Evolutionary conservation across 1,140 invertebrate species (phyloP), one percentile per base, ranked within the genome.

Genomic region (Zophobas morio): DNA sequence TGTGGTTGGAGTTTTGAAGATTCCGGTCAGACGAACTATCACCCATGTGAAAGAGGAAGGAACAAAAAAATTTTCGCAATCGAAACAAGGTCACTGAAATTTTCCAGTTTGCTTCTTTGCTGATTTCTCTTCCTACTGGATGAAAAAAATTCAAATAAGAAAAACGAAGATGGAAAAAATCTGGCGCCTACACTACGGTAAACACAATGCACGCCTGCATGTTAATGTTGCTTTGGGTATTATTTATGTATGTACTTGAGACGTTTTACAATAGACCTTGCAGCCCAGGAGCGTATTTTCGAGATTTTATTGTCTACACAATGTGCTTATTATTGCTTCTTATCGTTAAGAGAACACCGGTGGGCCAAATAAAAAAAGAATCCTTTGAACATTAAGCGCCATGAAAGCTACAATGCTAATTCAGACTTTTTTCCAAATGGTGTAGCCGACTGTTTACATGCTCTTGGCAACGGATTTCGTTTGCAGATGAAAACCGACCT

Each of bases 291-390:
- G 54, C 54, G 34, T 36, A 57, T 34, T 57, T 2, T 20, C 2
- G 32, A 57, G 54, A 57, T 57, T 35, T 57, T 57, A 57, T 57
- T 34, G 35, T 57, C 2, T 34, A 57, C 54, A 57, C 54, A 57
- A 57, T 20, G 35, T 57, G 54, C 54, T 57, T 57, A 57, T 57
- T 57, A 57, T 57, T 35, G 54, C 54, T 57, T 35, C 33, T 51
- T 51, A 51, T 51, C 49, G 49, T 20, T 5, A 4, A 5, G 49
- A 51, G 49, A 20, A 51, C 42, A 46, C 4, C 32, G 2, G 54
- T 33, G 32, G 34, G 34, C 4, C 20, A 57, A 57, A 57, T 34
- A 57, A 57, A 57, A 33, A 57, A 57, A 57, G 8, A 33, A 35
- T 2, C 4, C 2, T 20, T 57, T 4, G 54, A 35, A 57, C 32